Conservation (phyloP, 2,113 vertebrate species). For the Apus apus region DNA sequence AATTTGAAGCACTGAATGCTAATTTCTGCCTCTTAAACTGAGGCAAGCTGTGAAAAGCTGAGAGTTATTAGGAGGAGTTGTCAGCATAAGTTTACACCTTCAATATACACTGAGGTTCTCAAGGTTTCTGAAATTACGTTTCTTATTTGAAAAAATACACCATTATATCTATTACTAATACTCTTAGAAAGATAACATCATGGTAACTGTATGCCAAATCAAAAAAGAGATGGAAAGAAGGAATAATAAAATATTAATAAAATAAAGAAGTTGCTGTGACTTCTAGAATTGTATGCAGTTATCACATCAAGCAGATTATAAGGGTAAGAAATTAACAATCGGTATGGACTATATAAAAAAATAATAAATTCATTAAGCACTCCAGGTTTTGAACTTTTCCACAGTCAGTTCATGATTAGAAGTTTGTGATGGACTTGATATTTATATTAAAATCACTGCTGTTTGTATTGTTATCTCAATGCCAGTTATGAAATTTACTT, state of each 20-base stretch:
- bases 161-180: not conserved
- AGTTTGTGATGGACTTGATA: not conserved
- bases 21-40: constrained; percentile 22
- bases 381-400: not conserved
- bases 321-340: not conserved
- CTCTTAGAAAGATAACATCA: not conserved
- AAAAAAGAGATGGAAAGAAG: not conserved
- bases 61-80: not conserved
- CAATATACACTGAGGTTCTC: not conserved
- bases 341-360: not conserved
- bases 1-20: constrained; percentile 1
- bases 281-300: not conserved
- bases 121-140: constrained; percentile 17
- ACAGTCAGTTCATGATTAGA: not conserved
- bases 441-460: not conserved
- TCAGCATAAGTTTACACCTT: constrained; percentile 31
- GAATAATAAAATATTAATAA: not conserved
- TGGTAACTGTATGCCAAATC: not conserved
- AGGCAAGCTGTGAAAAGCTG: constrained; percentile 27
- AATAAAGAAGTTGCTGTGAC: not conserved
- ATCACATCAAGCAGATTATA: not conserved
- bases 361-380: not conserved
- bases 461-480: not conserved
- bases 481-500: not conserved
- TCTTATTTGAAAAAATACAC: not conserved